A percentile compares a stretch with the other conserved stretches of the same genome.
phyloP scores from a whole-genome alignment of 2,797 vertebrate species.

The Peromyscus eremicus region DNA sequence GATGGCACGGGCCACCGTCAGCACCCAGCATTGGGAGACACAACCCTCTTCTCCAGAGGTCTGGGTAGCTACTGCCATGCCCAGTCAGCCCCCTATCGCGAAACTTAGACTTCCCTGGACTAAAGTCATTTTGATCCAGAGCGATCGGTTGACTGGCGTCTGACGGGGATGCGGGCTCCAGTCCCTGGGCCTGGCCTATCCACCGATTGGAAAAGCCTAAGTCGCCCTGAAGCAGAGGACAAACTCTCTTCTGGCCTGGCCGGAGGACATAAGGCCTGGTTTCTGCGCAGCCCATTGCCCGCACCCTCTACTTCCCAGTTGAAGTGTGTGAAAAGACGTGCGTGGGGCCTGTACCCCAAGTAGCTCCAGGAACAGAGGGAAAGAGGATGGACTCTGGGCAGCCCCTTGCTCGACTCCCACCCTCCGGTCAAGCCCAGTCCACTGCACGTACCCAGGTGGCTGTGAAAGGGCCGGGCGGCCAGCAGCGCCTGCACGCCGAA shows the following conservation, averaged over 20 bases:
- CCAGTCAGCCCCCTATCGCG: neutral
- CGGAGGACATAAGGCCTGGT: conserved; percentile 24
- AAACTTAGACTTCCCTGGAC: neutral
- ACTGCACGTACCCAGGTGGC: conserved; percentile 93
- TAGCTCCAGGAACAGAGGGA: neutral
- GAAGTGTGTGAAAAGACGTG: neutral
- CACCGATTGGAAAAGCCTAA: neutral
- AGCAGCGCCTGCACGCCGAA: conserved; percentile 97
- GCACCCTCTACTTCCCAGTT: neutral
- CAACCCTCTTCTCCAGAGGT: neutral
- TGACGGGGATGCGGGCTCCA: neutral
- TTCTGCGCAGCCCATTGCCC: neutral
- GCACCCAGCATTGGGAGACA: neutral
- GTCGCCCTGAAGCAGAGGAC: neutral
- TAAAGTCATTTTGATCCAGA: neutral
- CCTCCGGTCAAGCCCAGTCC: neutral
- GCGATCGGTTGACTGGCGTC: neutral
- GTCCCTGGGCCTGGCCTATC: neutral
- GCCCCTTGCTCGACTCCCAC: neutral
- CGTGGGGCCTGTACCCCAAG: neutral
- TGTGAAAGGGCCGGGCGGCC: conserved; percentile 95
- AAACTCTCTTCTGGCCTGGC: neutral
- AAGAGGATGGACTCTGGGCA: no score
- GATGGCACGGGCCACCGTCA: neutral
- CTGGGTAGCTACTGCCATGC: neutral